phyloP scores from a whole-genome alignment of 2,888 invertebrate species.

The Acronicta leporina region DNA sequence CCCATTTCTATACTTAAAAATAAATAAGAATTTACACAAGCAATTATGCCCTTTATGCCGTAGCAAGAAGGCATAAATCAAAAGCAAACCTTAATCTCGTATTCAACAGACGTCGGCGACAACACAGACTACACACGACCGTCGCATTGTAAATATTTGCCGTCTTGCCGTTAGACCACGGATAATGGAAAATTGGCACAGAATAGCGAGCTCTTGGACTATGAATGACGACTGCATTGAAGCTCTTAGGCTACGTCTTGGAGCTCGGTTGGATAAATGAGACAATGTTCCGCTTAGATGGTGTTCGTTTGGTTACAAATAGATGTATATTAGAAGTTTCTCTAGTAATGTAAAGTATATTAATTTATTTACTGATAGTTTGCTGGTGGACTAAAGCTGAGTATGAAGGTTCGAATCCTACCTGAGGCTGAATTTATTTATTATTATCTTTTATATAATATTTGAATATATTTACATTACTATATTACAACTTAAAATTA shows the following conservation, averaged over 20 bases:
- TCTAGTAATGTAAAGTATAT: neutral
- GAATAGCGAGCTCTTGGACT: constrained; percentile 71
- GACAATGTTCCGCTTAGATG: constrained; percentile 2
- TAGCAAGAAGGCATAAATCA: constrained; percentile 48
- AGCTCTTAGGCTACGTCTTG: constrained; percentile 44
- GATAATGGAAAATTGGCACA: constrained; percentile 80
- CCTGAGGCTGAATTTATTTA: too few relatives aligned
- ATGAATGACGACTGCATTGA: constrained; percentile 70
- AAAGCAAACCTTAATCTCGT: constrained; percentile 59
- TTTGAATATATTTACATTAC: too few relatives aligned
- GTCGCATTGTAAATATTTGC: constrained; percentile 61
- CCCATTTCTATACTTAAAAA: neutral
- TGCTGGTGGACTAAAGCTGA: too few relatives aligned
- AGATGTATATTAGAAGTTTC: neutral
- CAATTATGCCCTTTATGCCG: constrained; percentile 56
- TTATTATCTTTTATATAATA: too few relatives aligned
- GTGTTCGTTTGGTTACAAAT: neutral
- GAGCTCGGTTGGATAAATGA: constrained; percentile 19
- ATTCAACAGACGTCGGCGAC: constrained; percentile 67
- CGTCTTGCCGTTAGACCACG: constrained; percentile 67
- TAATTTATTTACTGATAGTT: neutral
- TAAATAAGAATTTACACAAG: constrained; percentile 20
- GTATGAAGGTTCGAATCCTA: too few relatives aligned
- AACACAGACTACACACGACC: constrained; percentile 70
- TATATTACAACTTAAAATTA: too few relatives aligned